Evolutionary conservation across 2,113 vertebrate genomes (phyloP).

Genomic region (Apteryx mantelli): DNA sequence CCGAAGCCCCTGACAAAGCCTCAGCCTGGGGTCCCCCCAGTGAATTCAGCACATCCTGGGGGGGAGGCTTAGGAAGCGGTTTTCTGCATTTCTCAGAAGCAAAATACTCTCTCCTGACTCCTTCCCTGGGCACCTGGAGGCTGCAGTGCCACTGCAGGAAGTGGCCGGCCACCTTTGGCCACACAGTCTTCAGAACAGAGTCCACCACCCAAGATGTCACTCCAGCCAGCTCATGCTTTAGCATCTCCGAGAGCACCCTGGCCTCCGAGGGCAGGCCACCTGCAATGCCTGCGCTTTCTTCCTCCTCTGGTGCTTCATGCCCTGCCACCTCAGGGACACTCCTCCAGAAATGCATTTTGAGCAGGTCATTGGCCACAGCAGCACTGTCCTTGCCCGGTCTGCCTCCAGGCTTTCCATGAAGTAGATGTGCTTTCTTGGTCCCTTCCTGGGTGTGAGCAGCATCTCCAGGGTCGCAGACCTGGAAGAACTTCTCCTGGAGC

Average conservation of each 20-base stretch:
- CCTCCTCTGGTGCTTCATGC: constrained; percentile 14
- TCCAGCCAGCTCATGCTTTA: constrained; percentile 86
- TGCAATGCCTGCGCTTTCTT: background rate
- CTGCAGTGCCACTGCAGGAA: background rate
- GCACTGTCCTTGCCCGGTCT: background rate
- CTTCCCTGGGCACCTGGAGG: background rate
- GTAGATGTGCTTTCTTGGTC: background rate
- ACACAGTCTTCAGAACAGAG: constrained; percentile 82
- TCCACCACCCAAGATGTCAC: constrained; percentile 87
- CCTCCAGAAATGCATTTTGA: background rate
- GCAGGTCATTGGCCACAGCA: background rate
- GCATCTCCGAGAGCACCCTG: constrained; percentile 78
- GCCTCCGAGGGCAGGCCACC: constrained; percentile 53
- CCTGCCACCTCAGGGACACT: background rate
- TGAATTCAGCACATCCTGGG: background rate
- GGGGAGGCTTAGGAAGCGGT: background rate
- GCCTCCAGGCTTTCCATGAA: background rate
- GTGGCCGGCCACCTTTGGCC: constrained; percentile 70
- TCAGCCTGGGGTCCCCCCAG: constrained; percentile 71
- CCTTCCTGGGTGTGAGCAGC: constrained; percentile 22
- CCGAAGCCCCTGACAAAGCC: constrained; percentile 73
- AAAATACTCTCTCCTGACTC: background rate
- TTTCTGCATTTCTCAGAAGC: constrained; percentile 18
- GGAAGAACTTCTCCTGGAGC: constrained; percentile 88
- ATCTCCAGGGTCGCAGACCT: constrained; percentile 75